phyloP scores from a whole-genome alignment of 1,140 invertebrate species.

The Heliconius hermathena region DNA sequence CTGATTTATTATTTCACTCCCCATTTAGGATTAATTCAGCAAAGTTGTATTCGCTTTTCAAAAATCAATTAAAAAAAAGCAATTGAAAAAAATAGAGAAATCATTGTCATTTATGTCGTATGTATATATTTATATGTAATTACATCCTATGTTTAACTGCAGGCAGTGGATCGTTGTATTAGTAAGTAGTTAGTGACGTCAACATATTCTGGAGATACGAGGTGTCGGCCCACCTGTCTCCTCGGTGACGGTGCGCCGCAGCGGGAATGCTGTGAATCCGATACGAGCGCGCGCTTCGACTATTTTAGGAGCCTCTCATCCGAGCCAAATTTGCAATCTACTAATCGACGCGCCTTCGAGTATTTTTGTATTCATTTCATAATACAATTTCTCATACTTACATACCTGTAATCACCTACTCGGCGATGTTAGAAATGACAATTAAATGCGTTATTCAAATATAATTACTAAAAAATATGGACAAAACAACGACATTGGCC shows the following conservation, averaged over 20 bases:
- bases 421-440: slow-evolving; percentile 13
- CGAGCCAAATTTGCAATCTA: slow-evolving; percentile 79
- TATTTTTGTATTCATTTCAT: slow-evolving; percentile 78
- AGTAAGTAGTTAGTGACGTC: neutral
- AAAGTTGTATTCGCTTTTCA: neutral
- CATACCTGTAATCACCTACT: slow-evolving; percentile 37
- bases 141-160: no score
- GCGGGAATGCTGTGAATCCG: slow-evolving; percentile 73
- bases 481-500: slow-evolving; percentile 69
- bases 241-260: slow-evolving; percentile 48
- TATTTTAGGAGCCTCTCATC: slow-evolving; percentile 70
- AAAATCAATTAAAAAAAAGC: neutral
- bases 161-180: neutral
- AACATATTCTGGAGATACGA: neutral
- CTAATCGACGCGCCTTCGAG: slow-evolving; percentile 69
- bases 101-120: no score
- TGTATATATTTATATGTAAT: neutral
- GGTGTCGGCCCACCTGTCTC: slow-evolving; percentile 43
- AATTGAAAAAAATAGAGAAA: neutral
- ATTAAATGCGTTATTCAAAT: neutral
- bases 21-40: neutral
- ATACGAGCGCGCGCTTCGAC: slow-evolving; percentile 64
- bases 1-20: neutral
- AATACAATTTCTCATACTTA: slow-evolving; percentile 56
- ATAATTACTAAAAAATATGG: slow-evolving; percentile 40